Evolutionary conservation across 2,797 vertebrate species (phyloP).

Genomic region (Mormyrops attenuatus): DNA sequence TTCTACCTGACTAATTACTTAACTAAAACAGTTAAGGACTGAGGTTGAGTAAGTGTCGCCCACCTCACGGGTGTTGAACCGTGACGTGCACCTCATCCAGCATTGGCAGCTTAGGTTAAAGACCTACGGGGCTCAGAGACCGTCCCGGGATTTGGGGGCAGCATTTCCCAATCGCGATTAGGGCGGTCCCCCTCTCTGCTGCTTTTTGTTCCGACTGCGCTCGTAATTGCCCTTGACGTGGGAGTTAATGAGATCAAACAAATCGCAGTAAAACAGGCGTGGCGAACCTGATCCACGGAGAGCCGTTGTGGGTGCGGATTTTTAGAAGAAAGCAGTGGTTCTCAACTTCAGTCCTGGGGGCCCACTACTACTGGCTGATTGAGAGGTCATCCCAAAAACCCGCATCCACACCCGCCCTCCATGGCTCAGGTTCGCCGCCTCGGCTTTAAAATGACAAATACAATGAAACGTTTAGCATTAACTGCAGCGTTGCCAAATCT

Average conservation of each 20-base stretch:
- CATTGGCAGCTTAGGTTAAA: not conserved
- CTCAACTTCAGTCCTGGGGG: not conserved
- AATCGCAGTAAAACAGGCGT: not conserved
- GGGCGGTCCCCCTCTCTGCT: not conserved
- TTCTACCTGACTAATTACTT: not conserved
- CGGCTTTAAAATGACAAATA: not conserved
- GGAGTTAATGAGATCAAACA: not conserved
- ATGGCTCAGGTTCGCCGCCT: no score
- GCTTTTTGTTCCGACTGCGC: not conserved
- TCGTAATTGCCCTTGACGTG: not conserved
- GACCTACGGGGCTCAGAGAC: not conserved
- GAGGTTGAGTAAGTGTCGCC: not conserved
- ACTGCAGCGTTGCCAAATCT: not conserved
- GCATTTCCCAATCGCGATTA: not conserved
- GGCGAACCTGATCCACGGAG: not conserved
- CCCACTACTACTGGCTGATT: not conserved
- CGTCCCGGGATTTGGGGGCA: not conserved
- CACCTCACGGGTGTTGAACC: not conserved
- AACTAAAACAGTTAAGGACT: not conserved
- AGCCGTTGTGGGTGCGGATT: not conserved
- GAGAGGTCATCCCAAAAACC: not conserved
- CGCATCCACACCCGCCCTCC: not conserved
- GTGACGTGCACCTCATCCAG: not conserved
- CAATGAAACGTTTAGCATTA: not conserved
- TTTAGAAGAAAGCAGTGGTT: not conserved